Conservation (phyloP, 2,797 vertebrate genomes). For the Limnodromus scolopaceus region DNA sequence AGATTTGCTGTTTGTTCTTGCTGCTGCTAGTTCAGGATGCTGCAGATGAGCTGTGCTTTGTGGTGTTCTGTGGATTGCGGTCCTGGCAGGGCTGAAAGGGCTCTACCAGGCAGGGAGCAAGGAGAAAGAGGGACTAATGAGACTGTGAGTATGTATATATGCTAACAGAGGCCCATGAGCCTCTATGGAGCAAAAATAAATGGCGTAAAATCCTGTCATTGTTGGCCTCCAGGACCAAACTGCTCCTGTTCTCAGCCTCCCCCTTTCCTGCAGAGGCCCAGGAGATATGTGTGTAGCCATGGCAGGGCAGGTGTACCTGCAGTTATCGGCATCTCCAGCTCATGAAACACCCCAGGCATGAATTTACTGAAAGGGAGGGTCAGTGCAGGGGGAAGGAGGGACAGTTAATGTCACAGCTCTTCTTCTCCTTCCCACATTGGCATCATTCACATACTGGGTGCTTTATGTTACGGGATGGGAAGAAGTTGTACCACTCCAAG, state of each 20-base stretch:
- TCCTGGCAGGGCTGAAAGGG: not conserved
- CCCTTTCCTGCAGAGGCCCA: not conserved
- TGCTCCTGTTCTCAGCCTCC: not conserved
- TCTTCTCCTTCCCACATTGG: not conserved
- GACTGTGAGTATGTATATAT: not conserved
- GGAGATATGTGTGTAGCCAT: not conserved
- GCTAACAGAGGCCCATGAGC: not conserved
- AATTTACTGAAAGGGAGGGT: not conserved
- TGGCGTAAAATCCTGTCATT: not conserved
- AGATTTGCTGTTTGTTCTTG: not conserved
- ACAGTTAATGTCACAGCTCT: not conserved
- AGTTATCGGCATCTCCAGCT: not conserved
- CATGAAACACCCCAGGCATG: not conserved
- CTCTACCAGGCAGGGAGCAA: not conserved
- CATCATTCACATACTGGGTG: not conserved
- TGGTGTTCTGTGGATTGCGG: not conserved
- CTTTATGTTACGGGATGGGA: not conserved
- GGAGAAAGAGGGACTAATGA: not conserved
- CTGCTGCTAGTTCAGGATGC: not conserved
- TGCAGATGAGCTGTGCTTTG: not conserved
- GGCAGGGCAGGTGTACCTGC: not conserved
- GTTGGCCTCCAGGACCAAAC: not conserved
- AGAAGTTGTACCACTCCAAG: not conserved
- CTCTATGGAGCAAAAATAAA: not conserved
- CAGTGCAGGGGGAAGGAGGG: not conserved